Evolutionary conservation across 1,140 invertebrate species (phyloP), one percentile per base, ranked within the genome.

Genomic region (Lepidurus apus): DNA sequence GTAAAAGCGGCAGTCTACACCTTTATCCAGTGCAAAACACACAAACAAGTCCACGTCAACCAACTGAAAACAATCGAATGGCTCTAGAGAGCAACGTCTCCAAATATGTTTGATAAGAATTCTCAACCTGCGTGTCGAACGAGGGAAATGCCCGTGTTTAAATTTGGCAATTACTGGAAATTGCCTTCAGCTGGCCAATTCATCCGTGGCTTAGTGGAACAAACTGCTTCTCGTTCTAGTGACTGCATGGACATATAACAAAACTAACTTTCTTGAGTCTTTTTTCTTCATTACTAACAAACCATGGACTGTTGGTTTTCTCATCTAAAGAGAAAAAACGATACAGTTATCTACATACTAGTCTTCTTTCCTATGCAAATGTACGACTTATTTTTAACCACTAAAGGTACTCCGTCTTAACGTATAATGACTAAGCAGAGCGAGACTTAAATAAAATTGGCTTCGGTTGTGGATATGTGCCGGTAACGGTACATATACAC

Each of bases 151-250:
- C 17, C 17, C 21, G 21, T n/a, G 21, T 21, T n/a, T 21, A 13
- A 65, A 65, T n/a, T 65, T 65, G 21, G 53, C 53, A 65, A 65
- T 65, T 65, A 65, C 53, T 65, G 21, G 34, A 65, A 65, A 65
- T 65, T 65, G 53, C 53, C 53, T 65, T 17, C 53, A 21, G 53
- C 53, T 65, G 53, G 3, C 13, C 13, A 17, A 9, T 1, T 65
- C 53, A 17, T 65, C 53, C 53, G 13, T 65, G 21, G 21, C n/a
- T 65, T 21, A 21, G 53, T 21, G 53, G 53, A 65, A 65, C 53
- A n/a, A 65, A 65, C 13, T 13, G 21, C 53, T 65, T 65, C 34
- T 65, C 53, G 17, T 21, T 65, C 9, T 9, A 13, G 0, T 7
- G 17, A 47, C 17, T 47, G 13, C 17, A 65, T 21, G 8, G 7